phyloP scores from a whole-genome alignment of 1,140 invertebrate species.

The Camponotus vicinus region DNA sequence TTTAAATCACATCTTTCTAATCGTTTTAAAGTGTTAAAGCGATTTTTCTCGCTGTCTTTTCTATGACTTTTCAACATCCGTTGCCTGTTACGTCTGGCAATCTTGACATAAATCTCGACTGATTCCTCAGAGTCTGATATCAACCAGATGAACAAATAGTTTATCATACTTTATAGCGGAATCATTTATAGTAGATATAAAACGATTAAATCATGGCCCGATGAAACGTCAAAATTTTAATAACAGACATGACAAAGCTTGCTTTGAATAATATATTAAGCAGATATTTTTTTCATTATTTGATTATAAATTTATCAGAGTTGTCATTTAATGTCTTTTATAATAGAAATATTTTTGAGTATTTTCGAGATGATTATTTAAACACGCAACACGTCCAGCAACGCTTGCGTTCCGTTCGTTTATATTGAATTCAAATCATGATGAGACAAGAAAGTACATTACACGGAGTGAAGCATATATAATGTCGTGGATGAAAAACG shows the following conservation, averaged over 20 bases:
- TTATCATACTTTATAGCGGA: background rate
- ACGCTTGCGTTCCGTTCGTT: background rate
- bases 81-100: background rate
- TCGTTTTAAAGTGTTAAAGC: slow-evolving; percentile 16
- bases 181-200: background rate
- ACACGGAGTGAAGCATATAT: slow-evolving; percentile 6
- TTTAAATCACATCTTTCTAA: slow-evolving; percentile 20
- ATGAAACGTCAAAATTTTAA: background rate
- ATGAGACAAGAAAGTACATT: slow-evolving; percentile 46
- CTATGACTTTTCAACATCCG: background rate
- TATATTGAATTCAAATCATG: slow-evolving; percentile 3
- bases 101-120: background rate
- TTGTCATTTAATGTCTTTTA: background rate
- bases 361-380: background rate
- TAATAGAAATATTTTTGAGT: no score
- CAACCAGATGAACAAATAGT: background rate
- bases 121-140: slow-evolving; percentile 13
- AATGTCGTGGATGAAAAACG: slow-evolving; percentile 46
- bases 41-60: background rate
- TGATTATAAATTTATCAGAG: background rate
- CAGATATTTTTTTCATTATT: background rate
- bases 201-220: background rate
- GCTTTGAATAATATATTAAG: background rate
- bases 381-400: background rate
- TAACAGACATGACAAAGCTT: background rate